These are phyloP conservation scores for Papilio protenor DNA, from an alignment of 2,888 invertebrate species.

Conservation along the genomic window DNA sequence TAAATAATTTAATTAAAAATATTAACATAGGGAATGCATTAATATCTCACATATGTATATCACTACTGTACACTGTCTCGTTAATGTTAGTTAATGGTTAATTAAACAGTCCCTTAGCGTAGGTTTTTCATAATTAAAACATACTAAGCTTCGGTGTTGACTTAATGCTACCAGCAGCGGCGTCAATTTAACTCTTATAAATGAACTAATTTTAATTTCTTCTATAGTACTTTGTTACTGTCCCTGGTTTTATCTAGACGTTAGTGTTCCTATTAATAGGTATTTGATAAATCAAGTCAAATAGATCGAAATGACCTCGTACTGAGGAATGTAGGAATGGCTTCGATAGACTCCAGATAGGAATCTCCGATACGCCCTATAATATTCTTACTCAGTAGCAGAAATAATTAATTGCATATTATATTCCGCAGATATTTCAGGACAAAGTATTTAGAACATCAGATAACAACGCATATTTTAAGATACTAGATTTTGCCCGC, in stretches of 20 bases:
- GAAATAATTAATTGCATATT: slow-evolving; percentile 25
- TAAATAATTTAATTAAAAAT: no score
- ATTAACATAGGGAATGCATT: no score
- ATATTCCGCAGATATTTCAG: background rate
- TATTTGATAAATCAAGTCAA: slow-evolving; percentile 15
- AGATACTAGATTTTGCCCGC: no score
- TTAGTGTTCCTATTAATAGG: background rate
- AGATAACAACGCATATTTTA: background rate
- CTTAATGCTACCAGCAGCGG: no score
- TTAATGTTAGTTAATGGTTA: no score
- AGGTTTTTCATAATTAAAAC: no score
- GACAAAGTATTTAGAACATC: background rate
- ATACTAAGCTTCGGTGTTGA: no score
- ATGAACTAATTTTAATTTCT: no score
- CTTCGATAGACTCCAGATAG: slow-evolving; percentile 23
- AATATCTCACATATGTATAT: no score
- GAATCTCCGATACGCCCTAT: slow-evolving; percentile 21
- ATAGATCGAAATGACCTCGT: slow-evolving; percentile 26
- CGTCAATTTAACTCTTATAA: no score
- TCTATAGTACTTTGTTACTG: background rate
- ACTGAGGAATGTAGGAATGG: slow-evolving; percentile 10
- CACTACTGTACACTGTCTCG: no score
- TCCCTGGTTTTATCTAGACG: background rate
- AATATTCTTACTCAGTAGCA: slow-evolving; percentile 10
- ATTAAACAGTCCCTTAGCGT: no score